Conservation (phyloP, 2,888 invertebrate genomes). For the Drosophila ezoana region DNA sequence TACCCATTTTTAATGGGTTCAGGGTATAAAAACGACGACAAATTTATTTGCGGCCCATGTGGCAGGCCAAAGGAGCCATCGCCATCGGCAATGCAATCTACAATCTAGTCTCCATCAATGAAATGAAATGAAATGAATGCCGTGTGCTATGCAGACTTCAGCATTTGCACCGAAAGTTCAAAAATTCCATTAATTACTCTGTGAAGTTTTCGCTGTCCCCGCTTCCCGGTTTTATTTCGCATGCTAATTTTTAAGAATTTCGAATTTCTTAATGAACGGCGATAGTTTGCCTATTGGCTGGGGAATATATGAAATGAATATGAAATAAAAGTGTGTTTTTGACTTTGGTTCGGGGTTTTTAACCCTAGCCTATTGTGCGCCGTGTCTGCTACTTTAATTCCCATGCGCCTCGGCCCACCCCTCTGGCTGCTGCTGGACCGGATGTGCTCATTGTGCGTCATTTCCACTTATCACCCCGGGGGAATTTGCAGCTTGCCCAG, state of each 20-base stretch:
- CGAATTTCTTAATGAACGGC: conserved; percentile 66
- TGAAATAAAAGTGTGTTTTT: too few relatives aligned
- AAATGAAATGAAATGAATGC: conserved; percentile 60
- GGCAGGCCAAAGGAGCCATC: conserved; percentile 25
- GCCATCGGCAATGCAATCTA: conserved; percentile 9
- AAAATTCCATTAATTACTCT: conserved; percentile 74
- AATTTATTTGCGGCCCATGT: conserved; percentile 69
- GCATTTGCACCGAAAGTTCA: conserved; percentile 70
- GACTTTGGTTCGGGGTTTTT: conserved; percentile 21
- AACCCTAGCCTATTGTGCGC: conserved; percentile 17
- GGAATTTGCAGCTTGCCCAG: conserved; percentile 52
- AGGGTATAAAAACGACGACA: conserved; percentile 73
- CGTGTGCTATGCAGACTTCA: conserved; percentile 39
- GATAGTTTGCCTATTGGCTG: conserved; percentile 47
- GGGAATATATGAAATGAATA: conserved; percentile 17
- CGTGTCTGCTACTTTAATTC: conserved; percentile 5
- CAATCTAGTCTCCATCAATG: conserved; percentile 58
- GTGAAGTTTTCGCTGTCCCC: conserved; percentile 17
- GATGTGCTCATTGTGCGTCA: conserved; percentile 69
- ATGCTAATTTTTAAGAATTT: conserved; percentile 70
- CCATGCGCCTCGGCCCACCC: conserved; percentile 21
- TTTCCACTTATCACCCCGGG: conserved; percentile 67
- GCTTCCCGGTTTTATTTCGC: conserved; percentile 13
- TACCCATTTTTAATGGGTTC: too few relatives aligned
- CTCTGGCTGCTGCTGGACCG: conserved; percentile 37